Conservation (phyloP, 1,140 invertebrate genomes). For the Phymastichus coffea region DNA sequence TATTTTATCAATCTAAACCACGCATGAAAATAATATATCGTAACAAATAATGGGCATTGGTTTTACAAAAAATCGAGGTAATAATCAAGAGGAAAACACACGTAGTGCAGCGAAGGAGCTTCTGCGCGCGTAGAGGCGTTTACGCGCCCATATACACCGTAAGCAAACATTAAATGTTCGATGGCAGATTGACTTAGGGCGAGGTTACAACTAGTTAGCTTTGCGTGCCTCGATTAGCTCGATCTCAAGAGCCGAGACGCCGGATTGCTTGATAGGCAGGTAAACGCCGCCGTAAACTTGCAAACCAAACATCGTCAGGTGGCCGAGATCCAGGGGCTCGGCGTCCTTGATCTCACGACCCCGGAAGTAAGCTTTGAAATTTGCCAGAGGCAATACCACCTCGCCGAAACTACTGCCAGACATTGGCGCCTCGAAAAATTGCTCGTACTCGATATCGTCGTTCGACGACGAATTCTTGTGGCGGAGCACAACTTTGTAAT, state of each 20-base stretch:
- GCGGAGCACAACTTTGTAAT: slow-evolving; percentile 65
- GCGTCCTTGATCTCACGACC: slow-evolving; percentile 59
- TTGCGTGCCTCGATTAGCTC: slow-evolving; percentile 49
- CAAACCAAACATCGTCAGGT: slow-evolving; percentile 66
- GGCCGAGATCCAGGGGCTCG: slow-evolving; percentile 60
- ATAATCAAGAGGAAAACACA: no score
- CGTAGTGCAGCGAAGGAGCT: no score
- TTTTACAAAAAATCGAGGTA: no score
- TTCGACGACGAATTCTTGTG: slow-evolving; percentile 61
- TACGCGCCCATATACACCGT: no score
- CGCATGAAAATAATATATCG: no score
- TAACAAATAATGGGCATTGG: no score
- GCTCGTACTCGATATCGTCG: slow-evolving; percentile 64
- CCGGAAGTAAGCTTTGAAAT: slow-evolving; percentile 67
- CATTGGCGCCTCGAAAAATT: slow-evolving; percentile 56
- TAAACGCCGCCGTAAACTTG: slow-evolving; percentile 73
- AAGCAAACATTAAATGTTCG: no score
- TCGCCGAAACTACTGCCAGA: slow-evolving; percentile 58
- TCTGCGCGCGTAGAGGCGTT: no score
- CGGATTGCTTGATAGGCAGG: slow-evolving; percentile 64
- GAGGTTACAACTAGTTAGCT: no score
- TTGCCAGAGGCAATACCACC: slow-evolving; percentile 56
- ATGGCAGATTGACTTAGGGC: no score
- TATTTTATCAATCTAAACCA: no score
- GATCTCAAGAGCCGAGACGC: slow-evolving; percentile 67